phyloP scores from a whole-genome alignment of 2,797 vertebrate genomes.

The Tachyglossus aculeatus region DNA sequence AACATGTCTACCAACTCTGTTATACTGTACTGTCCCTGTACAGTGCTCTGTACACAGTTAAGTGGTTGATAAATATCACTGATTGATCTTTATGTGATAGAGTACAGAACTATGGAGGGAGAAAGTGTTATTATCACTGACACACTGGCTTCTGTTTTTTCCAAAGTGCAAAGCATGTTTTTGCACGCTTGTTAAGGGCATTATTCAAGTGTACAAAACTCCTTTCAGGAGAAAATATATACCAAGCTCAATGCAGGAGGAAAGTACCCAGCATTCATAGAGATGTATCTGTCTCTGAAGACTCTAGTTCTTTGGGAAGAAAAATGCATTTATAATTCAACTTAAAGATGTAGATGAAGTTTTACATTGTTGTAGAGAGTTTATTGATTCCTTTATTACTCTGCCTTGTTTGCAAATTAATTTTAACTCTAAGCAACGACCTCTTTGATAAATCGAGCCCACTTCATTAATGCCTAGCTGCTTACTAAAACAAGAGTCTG shows the following conservation, averaged over 20 bases:
- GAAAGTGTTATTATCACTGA: too few species aligned
- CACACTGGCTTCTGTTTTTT: background rate
- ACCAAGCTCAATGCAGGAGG: background rate
- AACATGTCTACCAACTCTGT: too few species aligned
- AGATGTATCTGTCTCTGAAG: background rate
- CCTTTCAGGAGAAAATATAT: background rate
- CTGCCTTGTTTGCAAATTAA: slow-evolving; percentile 60
- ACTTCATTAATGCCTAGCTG: slow-evolving; percentile 57
- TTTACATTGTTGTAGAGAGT: slow-evolving; percentile 57
- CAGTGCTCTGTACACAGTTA: too few species aligned
- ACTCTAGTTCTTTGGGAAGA: background rate
- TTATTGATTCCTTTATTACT: slow-evolving; percentile 47
- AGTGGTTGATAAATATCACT: too few species aligned
- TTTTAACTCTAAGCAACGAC: slow-evolving; percentile 66
- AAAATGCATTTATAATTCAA: slow-evolving; percentile 22
- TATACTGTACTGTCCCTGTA: too few species aligned
- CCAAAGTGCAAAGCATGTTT: background rate
- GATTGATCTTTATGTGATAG: too few species aligned
- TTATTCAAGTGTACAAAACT: slow-evolving; percentile 4
- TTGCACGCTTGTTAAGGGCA: background rate
- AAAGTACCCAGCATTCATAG: background rate
- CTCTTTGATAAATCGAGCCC: slow-evolving; percentile 64
- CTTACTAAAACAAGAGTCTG: slow-evolving; percentile 45
- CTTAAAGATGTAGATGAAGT: slow-evolving; percentile 24
- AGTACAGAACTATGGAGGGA: too few species aligned